phyloP scores from a whole-genome alignment of 2,888 invertebrate genomes.

The Stramonita haemastoma region DNA sequence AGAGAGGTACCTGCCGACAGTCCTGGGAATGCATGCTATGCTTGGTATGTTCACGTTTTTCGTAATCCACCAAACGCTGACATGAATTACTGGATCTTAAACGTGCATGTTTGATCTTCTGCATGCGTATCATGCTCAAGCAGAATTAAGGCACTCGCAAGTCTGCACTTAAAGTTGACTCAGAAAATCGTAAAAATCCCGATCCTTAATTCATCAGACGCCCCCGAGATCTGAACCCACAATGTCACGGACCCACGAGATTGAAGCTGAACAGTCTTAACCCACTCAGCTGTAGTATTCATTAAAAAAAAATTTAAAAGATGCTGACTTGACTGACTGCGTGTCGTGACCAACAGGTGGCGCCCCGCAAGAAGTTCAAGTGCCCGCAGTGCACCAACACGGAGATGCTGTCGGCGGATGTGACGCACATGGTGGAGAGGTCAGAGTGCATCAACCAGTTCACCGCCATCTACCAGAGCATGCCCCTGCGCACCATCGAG shows the following conservation, averaged over 20 bases:
- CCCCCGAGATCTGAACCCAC: neutral
- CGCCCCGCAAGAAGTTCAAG: conserved; percentile 96
- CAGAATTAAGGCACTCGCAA: no score
- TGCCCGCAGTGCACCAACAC: conserved; percentile 96
- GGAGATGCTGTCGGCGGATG: conserved; percentile 94
- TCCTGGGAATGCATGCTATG: no score
- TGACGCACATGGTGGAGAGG: conserved; percentile 92
- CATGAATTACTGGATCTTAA: no score
- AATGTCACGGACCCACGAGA: neutral
- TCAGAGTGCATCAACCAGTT: conserved; percentile 92
- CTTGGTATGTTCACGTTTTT: no score
- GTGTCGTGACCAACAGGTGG: conserved; percentile 80
- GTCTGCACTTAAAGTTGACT: no score
- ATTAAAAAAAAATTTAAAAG: neutral
- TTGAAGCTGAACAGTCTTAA: neutral
- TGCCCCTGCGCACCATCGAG: conserved; percentile 92
- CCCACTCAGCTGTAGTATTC: neutral
- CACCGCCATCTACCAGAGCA: conserved; percentile 87
- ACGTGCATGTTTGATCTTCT: no score
- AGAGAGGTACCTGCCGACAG: no score
- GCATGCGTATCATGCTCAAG: no score
- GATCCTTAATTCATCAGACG: no score
- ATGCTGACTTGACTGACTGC: no score
- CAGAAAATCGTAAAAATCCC: no score
- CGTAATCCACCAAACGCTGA: no score